Percentiles rank a stretch among this genome's conserved stretches.
phyloP scores from a whole-genome alignment of 2,113 vertebrate species.

The Corydoras sp. region DNA sequence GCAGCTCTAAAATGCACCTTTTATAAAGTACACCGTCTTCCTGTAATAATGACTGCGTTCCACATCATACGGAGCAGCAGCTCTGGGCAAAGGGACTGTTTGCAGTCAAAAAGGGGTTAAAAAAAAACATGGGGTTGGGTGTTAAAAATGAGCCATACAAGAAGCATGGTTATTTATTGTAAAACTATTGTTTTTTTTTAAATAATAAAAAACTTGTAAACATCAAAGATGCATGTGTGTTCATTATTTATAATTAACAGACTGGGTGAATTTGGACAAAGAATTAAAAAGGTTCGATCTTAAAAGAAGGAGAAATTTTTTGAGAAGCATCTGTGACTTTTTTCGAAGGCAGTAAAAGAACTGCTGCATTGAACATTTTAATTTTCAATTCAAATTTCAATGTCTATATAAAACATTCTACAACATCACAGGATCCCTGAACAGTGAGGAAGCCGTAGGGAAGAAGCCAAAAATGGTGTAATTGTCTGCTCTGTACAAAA shows the following conservation, averaged over 20 bases:
- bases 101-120: constrained; percentile 14
- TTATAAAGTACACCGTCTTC: constrained; percentile 39
- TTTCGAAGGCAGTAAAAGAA: constrained; percentile 13
- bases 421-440: not conserved
- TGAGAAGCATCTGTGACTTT: not conserved
- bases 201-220: constrained; percentile 58
- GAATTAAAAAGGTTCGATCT: constrained; percentile 13
- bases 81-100: constrained; percentile 23
- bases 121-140: constrained; percentile 1
- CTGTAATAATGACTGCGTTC: constrained; percentile 54
- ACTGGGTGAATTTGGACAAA: not conserved
- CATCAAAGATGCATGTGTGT: constrained; percentile 1
- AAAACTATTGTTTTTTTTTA: constrained; percentile 68
- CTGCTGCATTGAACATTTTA: not conserved
- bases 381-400: constrained; percentile 6
- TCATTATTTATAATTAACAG: constrained; percentile 8
- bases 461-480: constrained; percentile 5
- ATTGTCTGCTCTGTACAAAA: constrained; percentile 28
- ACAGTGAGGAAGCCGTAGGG: not conserved
- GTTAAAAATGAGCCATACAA: constrained; percentile 52
- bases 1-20: too few relatives aligned
- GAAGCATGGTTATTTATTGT: constrained; percentile 78
- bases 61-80: constrained; percentile 59
- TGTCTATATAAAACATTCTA: constrained; percentile 15
- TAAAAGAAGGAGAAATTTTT: not conserved